Conservation (phyloP, 2,888 invertebrate species). For the Operophtera brumata region DNA sequence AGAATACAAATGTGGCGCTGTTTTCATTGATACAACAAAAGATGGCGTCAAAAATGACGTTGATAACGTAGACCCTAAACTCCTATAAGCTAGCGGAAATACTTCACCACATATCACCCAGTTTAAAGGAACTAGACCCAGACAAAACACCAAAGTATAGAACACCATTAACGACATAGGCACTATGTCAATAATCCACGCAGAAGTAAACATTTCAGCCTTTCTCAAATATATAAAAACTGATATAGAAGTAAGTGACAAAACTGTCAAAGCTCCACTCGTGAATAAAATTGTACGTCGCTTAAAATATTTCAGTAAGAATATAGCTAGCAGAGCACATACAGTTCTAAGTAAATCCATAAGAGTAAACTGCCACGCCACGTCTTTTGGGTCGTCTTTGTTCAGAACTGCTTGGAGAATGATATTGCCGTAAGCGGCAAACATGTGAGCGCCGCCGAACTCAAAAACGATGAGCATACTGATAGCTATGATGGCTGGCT, state of each 20-base stretch:
- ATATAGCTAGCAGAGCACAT: conserved; percentile 80
- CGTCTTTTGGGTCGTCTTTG: conserved; percentile 58
- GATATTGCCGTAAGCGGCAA: conserved; percentile 71
- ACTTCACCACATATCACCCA: conserved; percentile 77
- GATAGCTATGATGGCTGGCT: conserved; percentile 70
- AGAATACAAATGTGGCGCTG: conserved; percentile 71
- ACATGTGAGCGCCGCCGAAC: conserved; percentile 74
- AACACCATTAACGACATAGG: conserved; percentile 68
- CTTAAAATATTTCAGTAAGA: conserved; percentile 64
- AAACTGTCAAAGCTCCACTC: conserved; percentile 66
- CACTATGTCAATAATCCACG: conserved; percentile 57
- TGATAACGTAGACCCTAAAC: conserved; percentile 70
- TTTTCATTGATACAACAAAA: conserved; percentile 73
- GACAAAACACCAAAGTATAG: conserved; percentile 68
- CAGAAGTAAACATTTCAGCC: conserved; percentile 51
- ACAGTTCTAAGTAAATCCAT: conserved; percentile 83
- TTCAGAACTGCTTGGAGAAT: conserved; percentile 66
- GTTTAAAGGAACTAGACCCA: conserved; percentile 69
- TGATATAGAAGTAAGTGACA: conserved; percentile 62
- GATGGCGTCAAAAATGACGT: conserved; percentile 71
- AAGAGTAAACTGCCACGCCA: conserved; percentile 81
- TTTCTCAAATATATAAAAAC: conserved; percentile 66
- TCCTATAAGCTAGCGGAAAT: conserved; percentile 72
- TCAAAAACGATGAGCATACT: conserved; percentile 74
- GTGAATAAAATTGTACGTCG: conserved; percentile 67